Percentiles rank a stretch among this genome's conserved stretches.
Conservation (phyloP, 1,140 invertebrate genomes). For the Caenorhabditis elegans region WBcel235 BX284605.5:8914501-8915000, state of each 20-base stretch:
- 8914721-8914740: slow-evolving; percentile 6
- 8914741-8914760: slow-evolving; percentile 11
- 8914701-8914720: slow-evolving; percentile 33
- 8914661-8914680: not conserved
- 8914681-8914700: not conserved
- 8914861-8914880: not conserved
- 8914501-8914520: not conserved
- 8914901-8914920: slow-evolving; percentile 24
- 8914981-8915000: too few relatives aligned
- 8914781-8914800: slow-evolving; percentile 5
- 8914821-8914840: not conserved
- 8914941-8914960: not conserved
- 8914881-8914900: not conserved
- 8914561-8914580: slow-evolving; percentile 24
- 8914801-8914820: not conserved
- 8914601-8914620: not conserved
- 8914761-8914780: not conserved
- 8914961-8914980: not conserved
- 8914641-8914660: not conserved
- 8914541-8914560: slow-evolving; percentile 19
- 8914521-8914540: not conserved
- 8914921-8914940: not conserved
- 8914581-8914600: slow-evolving; percentile 5
- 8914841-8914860: slow-evolving; percentile 3
- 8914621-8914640: slow-evolving; percentile 20